Percentiles rank a stretch among this genome's conserved stretches.
Evolutionary conservation across 2,888 invertebrate genomes (phyloP).

Genomic region (Sphaerophoria rueppellii): DNA sequence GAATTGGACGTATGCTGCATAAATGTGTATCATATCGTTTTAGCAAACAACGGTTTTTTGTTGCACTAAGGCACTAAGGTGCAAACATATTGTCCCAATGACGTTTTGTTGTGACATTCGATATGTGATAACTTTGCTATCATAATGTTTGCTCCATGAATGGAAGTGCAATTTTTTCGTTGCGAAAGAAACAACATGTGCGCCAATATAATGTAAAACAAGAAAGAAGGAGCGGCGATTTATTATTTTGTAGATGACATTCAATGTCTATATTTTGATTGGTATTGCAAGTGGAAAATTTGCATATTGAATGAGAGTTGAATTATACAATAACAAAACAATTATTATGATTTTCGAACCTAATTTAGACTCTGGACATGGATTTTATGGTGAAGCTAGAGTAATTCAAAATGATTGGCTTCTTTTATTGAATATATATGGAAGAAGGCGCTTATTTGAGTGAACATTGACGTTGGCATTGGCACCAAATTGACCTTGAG

Average conservation of each 20-base stretch:
- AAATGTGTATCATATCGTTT: background rate
- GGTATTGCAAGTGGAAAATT: conserved; percentile 16
- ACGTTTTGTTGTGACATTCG: conserved; percentile 25
- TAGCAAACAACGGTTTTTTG: background rate
- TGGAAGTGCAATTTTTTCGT: conserved; percentile 40
- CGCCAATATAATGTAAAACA: conserved; percentile 15
- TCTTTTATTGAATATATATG: background rate
- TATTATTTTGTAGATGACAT: conserved; percentile 41
- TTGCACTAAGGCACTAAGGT: conserved; percentile 4
- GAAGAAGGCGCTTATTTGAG: background rate
- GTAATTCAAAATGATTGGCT: background rate
- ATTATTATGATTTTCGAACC: conserved; percentile 19
- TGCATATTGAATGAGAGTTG: conserved; percentile 11
- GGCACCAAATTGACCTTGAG: conserved; percentile 5
- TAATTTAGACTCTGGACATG: conserved; percentile 20
- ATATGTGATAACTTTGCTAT: conserved; percentile 1
- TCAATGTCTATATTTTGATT: conserved; percentile 36
- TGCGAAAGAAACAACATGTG: conserved; percentile 17
- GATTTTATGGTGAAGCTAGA: background rate
- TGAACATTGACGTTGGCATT: background rate
- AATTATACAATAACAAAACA: conserved; percentile 26
- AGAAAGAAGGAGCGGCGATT: conserved; percentile 29
- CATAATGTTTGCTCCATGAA: conserved; percentile 34
- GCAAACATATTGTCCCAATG: conserved; percentile 13
- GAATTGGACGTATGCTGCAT: background rate